Percentiles rank a stretch among this genome's conserved stretches.
Conservation (phyloP, 2,888 invertebrate genomes). For the Priapulus caudatus region DNA sequence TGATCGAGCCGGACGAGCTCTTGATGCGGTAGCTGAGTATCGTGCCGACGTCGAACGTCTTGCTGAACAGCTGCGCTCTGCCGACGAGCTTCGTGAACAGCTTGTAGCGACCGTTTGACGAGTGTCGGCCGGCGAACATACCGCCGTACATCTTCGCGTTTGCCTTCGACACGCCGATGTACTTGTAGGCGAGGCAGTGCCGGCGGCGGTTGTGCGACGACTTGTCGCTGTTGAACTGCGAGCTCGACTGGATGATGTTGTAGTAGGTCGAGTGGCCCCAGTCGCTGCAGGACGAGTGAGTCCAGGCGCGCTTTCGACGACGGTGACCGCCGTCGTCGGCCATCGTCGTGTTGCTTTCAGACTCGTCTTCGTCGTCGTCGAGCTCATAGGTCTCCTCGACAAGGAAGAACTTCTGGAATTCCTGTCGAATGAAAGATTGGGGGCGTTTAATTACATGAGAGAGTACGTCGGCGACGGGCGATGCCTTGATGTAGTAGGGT, state of each 20-base stretch:
- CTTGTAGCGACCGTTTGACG: not conserved
- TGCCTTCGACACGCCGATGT: not conserved
- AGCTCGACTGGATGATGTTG: not conserved
- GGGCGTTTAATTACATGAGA: no score
- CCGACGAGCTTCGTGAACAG: not conserved
- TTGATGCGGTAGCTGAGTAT: not conserved
- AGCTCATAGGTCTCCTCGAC: no score
- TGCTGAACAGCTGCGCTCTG: not conserved
- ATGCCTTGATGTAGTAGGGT: no score
- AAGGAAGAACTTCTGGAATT: no score
- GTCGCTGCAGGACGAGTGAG: not conserved
- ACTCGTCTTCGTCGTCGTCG: not conserved
- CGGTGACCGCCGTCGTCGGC: no score
- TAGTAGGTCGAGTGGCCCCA: not conserved
- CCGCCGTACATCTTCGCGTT: not conserved
- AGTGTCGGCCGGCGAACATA: not conserved
- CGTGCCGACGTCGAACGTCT: not conserved
- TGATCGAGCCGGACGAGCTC: not conserved
- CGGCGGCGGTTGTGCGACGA: not conserved
- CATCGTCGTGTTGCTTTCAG: no score
- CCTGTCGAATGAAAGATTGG: no score
- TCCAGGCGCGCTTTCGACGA: not conserved
- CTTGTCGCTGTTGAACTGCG: not conserved
- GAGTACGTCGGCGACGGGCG: no score
- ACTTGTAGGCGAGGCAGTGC: conserved; percentile 1